A percentile compares a stretch with the other conserved stretches of the same genome.
phyloP scores from a whole-genome alignment of 2,113 vertebrate genomes.

The Nycticebus coucang region DNA sequence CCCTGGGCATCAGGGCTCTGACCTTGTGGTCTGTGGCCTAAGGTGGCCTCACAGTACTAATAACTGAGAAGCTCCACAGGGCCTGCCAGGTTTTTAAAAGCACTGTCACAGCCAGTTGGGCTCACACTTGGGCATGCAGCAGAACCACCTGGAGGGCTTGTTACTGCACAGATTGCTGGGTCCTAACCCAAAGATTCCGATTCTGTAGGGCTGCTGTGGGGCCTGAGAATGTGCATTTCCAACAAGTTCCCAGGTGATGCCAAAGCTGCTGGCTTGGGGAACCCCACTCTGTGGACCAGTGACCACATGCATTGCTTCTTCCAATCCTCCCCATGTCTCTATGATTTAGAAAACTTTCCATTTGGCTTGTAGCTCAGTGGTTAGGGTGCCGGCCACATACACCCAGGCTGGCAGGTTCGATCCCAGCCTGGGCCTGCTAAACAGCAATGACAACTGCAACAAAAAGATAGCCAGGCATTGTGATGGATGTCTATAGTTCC shows the following conservation, averaged over 20 bases:
- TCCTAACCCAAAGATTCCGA: neutral
- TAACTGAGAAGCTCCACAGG: neutral
- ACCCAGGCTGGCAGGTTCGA: no score
- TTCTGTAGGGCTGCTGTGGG: fast-evolving
- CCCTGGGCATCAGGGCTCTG: neutral
- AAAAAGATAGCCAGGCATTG: no score
- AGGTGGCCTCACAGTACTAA: neutral
- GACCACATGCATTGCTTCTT: fast-evolving
- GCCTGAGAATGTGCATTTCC: neutral
- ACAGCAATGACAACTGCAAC: no score
- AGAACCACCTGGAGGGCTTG: neutral
- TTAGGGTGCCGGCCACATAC: no score
- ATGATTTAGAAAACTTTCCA: neutral
- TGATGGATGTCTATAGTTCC: no score
- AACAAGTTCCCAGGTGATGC: neutral
- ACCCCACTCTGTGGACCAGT: no score
- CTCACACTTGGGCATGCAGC: neutral
- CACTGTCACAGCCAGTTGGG: fast-evolving
- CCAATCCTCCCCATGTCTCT: fast-evolving
- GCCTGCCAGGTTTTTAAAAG: neutral
- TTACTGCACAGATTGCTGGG: neutral
- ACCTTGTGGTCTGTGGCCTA: neutral
- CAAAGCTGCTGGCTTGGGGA: neutral
- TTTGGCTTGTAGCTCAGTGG: neutral
- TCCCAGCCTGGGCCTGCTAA: no score